phyloP scores from a whole-genome alignment of 2,888 invertebrate species.

The Automeris io region DNA sequence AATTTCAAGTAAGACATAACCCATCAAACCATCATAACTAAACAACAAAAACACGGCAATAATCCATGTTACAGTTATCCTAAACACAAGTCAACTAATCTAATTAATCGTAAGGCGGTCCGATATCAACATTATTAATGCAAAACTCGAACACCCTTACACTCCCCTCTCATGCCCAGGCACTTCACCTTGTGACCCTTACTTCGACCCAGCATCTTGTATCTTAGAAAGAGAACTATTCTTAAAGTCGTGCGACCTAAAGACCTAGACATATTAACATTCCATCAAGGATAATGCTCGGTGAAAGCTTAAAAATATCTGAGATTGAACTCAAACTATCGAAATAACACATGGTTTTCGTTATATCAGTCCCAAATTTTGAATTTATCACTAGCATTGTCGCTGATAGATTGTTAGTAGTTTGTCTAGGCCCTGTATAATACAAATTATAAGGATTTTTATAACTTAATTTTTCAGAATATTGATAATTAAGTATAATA shows the following conservation, averaged over 20 bases:
- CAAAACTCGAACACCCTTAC: conserved; percentile 51
- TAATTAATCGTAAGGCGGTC: conserved; percentile 68
- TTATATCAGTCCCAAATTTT: too few relatives aligned
- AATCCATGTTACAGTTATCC: conserved; percentile 7
- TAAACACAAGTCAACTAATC: conserved; percentile 47
- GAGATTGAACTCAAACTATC: too few relatives aligned
- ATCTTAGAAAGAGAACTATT: conserved; percentile 49
- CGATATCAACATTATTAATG: conserved; percentile 76
- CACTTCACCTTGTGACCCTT: conserved; percentile 21
- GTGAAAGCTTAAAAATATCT: too few relatives aligned
- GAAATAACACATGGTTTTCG: too few relatives aligned
- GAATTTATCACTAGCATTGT: too few relatives aligned
- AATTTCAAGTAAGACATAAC: not conserved
- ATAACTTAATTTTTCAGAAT: not conserved
- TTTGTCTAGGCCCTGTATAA: too few relatives aligned
- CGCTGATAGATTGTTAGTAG: too few relatives aligned
- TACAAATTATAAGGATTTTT: too few relatives aligned
- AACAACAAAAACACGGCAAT: not conserved
- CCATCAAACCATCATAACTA: not conserved
- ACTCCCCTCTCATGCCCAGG: conserved; percentile 25
- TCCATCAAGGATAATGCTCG: not conserved
- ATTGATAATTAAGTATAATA: not conserved
- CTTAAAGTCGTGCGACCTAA: conserved; percentile 15
- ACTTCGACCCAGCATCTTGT: conserved; percentile 31
- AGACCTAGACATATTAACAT: not conserved